Evolutionary conservation across 1,140 invertebrate species (phyloP), one percentile per base, ranked within the genome.

Genomic region (Dolichoris vasculosae): DNA sequence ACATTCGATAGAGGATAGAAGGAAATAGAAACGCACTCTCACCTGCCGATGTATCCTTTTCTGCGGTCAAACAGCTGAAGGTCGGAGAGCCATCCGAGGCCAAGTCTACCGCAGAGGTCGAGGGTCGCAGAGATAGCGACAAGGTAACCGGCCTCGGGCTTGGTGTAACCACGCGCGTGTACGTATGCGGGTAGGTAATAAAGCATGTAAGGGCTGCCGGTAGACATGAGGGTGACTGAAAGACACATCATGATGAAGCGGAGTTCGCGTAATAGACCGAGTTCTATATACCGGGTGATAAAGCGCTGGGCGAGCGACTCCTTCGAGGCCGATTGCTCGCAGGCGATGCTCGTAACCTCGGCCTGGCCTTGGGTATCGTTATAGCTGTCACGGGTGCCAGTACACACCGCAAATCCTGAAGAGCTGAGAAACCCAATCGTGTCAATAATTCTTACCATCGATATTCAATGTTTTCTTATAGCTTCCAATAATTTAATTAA

Each of bases 131-230:
- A 96, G 43, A 96, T 95, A 0, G 96, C 96, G 26, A 97, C 95
- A 77, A 97, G 91, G 76, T 95, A 95, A 43, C 96, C 95, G 26
- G 95, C 95, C 85, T 96, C 95, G 7, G 95, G 94, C 88, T 96
- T 96, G 9, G 94, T 95, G 84, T 96, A 95, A 1, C 96, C 96
- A n/a, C 93, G 93, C 0, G 94, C 94, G 26, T 95, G 94, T 0
- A 96, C 96, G 88, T 96, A 96, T 0, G 96, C 96, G 2, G 96
- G 96, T 69, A 97, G 90, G 89, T 96, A 96, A 89, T 96, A 96
- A 9, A 97, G 90, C 91, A 96, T 95, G 88, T 96, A 96, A 0
- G 96, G 96, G 35, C 96, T 96, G 11, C 96, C 96, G 8, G 96
- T 95, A 0, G 96, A 96, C 95, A 96, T 96, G 2, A 96, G 92